Percentiles rank a stretch among this genome's conserved stretches.
phyloP scores from a whole-genome alignment of 1,140 invertebrate species.

The Monomorium pharaonis region DNA sequence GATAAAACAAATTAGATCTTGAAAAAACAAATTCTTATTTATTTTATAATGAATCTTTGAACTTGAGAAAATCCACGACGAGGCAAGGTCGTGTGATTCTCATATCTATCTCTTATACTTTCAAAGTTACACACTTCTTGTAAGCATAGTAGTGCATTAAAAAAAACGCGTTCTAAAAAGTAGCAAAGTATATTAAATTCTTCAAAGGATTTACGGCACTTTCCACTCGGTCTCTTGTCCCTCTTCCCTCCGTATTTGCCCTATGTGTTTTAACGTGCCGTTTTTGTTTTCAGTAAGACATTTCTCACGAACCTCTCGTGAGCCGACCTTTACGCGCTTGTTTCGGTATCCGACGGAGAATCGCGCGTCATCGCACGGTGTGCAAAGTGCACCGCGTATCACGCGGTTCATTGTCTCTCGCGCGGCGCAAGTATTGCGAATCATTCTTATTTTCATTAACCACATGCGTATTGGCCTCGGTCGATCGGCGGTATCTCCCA shows the following conservation, averaged over 20 bases:
- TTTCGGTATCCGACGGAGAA: neutral
- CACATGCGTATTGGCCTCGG: slow-evolving; percentile 6
- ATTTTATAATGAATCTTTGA: neutral
- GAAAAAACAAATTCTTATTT: slow-evolving; percentile 3
- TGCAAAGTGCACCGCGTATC: neutral
- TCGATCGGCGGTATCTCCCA: slow-evolving; percentile 30
- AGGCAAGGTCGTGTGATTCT: neutral
- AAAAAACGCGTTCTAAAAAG: neutral
- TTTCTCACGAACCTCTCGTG: no score
- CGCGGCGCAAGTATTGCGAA: slow-evolving; percentile 11
- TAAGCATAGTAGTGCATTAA: neutral
- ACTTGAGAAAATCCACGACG: neutral
- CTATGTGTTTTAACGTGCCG: neutral
- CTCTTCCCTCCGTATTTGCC: no score
- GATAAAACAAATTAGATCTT: neutral
- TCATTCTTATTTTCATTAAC: slow-evolving; percentile 46
- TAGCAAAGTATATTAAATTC: slow-evolving; percentile 20
- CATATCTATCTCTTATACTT: slow-evolving; percentile 1
- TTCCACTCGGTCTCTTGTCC: neutral
- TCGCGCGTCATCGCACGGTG: neutral
- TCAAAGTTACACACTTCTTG: neutral
- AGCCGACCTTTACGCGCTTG: neutral
- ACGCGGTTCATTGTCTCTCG: slow-evolving; percentile 32
- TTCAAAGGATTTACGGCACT: slow-evolving; percentile 2
- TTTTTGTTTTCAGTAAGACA: neutral